Percentiles rank a stretch among this genome's conserved stretches.
Evolutionary conservation across 2,797 vertebrate species (phyloP).

Genomic region (Aphelocoma californica): DNA sequence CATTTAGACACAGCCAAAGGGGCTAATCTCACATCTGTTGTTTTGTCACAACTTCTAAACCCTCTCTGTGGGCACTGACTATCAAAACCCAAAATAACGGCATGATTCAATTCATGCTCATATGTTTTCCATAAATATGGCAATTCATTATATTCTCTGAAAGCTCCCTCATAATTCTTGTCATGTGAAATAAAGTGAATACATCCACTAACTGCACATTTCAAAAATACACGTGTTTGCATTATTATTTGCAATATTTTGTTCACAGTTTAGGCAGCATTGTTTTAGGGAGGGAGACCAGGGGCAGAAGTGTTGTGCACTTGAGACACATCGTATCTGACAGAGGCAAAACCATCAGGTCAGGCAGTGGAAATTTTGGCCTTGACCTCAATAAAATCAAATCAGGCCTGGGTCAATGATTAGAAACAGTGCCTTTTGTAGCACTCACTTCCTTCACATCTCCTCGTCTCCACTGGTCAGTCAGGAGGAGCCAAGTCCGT

Average conservation of each 20-base stretch:
- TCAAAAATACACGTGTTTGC: background rate
- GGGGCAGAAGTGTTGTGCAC: fast-evolving
- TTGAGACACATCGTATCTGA: background rate
- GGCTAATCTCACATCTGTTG: constrained; percentile 59
- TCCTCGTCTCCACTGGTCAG: background rate
- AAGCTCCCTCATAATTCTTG: constrained; percentile 8
- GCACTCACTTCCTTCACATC: background rate
- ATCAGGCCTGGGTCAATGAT: background rate
- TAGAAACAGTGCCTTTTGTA: background rate
- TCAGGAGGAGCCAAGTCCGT: background rate
- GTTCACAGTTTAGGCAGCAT: background rate
- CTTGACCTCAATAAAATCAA: background rate
- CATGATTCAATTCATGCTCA: constrained; percentile 41
- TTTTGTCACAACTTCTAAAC: constrained; percentile 54
- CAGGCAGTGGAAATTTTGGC: background rate
- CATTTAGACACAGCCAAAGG: constrained; percentile 46
- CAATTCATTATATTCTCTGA: background rate
- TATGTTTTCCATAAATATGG: constrained; percentile 46
- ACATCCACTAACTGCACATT: background rate
- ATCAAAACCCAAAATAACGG: constrained; percentile 44
- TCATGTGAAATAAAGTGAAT: constrained; percentile 13
- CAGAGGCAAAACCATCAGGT: background rate
- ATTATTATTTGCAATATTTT: background rate
- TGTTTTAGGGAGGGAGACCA: background rate
- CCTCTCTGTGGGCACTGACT: constrained; percentile 32